Conservation (phyloP, 2,113 vertebrate species). For the Echinops telfairi region DNA sequence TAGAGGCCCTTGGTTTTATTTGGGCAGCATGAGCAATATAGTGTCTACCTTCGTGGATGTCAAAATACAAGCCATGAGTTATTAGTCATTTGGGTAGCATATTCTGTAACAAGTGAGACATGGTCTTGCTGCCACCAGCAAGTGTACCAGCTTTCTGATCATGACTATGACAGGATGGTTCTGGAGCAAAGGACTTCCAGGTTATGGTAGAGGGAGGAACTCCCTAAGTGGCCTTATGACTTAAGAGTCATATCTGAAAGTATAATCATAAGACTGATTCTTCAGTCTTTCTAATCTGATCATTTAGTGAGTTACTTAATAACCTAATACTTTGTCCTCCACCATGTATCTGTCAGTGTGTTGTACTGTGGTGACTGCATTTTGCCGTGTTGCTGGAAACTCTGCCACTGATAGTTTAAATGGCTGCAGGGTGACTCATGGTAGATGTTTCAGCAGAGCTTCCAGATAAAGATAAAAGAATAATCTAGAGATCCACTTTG, state of each 20-base stretch:
- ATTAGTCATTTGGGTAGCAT: neutral
- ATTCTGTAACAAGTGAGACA: neutral
- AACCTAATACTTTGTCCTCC: neutral
- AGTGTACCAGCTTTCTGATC: neutral
- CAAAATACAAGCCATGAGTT: neutral
- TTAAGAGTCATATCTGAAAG: neutral
- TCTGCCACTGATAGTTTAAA: too few species aligned
- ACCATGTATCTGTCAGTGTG: too few species aligned
- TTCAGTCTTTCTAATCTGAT: too few species aligned
- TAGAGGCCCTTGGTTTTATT: neutral
- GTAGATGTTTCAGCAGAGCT: too few species aligned
- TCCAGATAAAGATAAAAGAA: too few species aligned
- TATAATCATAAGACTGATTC: too few species aligned
- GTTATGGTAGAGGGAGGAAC: neutral
- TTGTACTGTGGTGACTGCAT: too few species aligned
- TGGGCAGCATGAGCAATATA: neutral
- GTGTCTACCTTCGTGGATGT: neutral
- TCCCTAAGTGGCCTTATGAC: too few species aligned
- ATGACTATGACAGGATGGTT: neutral
- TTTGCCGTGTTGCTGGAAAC: too few species aligned
- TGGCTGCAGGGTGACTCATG: too few species aligned
- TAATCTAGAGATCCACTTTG: too few species aligned
- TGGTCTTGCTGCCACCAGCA: neutral
- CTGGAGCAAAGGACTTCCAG: neutral
- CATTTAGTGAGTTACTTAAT: neutral